Conservation (phyloP, 2,797 vertebrate species). For the Crenichthys baileyi region DNA sequence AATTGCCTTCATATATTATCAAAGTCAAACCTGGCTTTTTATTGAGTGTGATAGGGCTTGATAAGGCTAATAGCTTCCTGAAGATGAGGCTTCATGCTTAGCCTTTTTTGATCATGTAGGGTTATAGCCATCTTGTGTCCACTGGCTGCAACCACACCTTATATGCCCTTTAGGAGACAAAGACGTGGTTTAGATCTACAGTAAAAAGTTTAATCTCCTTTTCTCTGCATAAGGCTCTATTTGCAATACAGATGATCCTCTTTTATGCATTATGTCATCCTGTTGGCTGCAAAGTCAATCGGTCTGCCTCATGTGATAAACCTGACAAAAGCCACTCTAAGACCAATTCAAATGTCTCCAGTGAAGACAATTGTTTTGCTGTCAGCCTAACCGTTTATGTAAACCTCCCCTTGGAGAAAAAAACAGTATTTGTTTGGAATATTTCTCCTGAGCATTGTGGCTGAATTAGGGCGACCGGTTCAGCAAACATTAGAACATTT, state of each 20-base stretch:
- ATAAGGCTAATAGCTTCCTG: slow-evolving; percentile 53
- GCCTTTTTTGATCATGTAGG: slow-evolving; percentile 39
- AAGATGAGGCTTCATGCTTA: slow-evolving; percentile 43
- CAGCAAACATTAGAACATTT: slow-evolving; percentile 30
- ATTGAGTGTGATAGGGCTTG: slow-evolving; percentile 50
- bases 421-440: slow-evolving; percentile 64
- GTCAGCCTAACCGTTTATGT: slow-evolving; percentile 59
- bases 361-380: slow-evolving; percentile 41
- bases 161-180: slow-evolving; percentile 22
- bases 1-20: slow-evolving; percentile 56
- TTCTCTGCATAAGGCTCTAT: neutral
- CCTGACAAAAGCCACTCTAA: slow-evolving; percentile 53
- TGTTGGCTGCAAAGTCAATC: slow-evolving; percentile 42
- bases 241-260: slow-evolving; percentile 5
- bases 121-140: slow-evolving; percentile 30
- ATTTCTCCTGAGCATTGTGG: slow-evolving; percentile 42
- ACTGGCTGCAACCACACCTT: slow-evolving; percentile 9
- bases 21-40: slow-evolving; percentile 49
- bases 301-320: slow-evolving; percentile 40
- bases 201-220: neutral
- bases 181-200: slow-evolving; percentile 10
- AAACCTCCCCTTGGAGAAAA: slow-evolving; percentile 39
- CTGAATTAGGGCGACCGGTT: slow-evolving; percentile 45
- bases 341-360: slow-evolving; percentile 52
- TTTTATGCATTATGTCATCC: slow-evolving; percentile 24